Percentiles rank a stretch among this genome's conserved stretches.
Conservation (phyloP, 2,113 vertebrate species). For the Phyllopteryx taeniolatus region DNA sequence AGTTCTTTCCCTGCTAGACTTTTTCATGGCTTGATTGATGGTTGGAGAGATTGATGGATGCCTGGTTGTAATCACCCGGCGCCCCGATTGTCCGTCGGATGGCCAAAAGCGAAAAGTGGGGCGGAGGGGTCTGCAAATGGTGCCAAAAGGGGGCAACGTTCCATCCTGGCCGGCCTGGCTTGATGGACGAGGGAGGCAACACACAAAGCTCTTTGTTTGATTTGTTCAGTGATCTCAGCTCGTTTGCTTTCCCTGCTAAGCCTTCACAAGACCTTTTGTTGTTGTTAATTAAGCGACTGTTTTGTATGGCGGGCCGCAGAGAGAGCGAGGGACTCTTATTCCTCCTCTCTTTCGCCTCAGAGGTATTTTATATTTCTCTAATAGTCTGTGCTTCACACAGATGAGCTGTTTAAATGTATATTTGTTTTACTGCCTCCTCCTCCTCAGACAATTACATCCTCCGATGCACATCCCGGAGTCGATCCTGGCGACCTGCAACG, state of each 20-base stretch:
- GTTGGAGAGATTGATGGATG: conserved; percentile 36
- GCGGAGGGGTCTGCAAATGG: background rate
- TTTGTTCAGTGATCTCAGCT: conserved; percentile 66
- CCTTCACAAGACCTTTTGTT: conserved; percentile 54
- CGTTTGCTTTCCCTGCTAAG: conserved; percentile 71
- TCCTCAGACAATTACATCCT: conserved; percentile 11
- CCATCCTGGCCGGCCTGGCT: background rate
- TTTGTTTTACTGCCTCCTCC: conserved; percentile 38
- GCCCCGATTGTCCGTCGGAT: conserved; percentile 28
- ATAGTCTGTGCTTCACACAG: conserved; percentile 25
- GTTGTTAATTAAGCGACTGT: conserved; percentile 64
- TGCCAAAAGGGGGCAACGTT: background rate
- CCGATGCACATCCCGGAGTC: background rate
- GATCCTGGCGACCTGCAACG: conserved; percentile 9
- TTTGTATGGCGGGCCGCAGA: conserved; percentile 42
- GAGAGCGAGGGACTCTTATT: conserved; percentile 38
- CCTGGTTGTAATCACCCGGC: conserved; percentile 23
- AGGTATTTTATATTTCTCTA: conserved; percentile 31
- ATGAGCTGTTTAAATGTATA: conserved; percentile 40
- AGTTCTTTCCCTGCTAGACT: conserved; percentile 26
- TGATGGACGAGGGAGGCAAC: conserved; percentile 36
- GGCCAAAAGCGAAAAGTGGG: background rate
- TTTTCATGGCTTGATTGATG: conserved; percentile 43
- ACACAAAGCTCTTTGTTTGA: conserved; percentile 67
- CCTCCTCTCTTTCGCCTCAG: conserved; percentile 28